phyloP scores from a whole-genome alignment of 2,888 invertebrate species.

The Petrophora chlorosata region DNA sequence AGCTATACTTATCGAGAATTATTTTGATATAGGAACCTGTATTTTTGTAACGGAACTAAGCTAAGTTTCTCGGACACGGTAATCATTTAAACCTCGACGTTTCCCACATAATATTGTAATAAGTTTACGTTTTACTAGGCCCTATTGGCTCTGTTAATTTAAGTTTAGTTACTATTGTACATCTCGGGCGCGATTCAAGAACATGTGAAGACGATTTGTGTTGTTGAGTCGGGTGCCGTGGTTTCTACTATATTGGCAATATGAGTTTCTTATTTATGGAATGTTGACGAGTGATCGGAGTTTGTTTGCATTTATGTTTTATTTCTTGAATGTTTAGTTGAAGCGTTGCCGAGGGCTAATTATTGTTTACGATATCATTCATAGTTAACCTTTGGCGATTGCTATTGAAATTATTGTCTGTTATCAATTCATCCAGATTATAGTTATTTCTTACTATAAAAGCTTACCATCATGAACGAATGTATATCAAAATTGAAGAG shows the following conservation, averaged over 20 bases:
- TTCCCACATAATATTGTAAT: conserved; percentile 40
- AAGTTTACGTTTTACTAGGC: conserved; percentile 52
- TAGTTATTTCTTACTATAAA: conserved; percentile 1
- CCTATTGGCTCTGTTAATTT: conserved; percentile 64
- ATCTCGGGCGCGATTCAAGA: conserved; percentile 1
- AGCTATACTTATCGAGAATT: conserved; percentile 77
- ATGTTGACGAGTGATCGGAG: conserved; percentile 53
- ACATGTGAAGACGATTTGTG: conserved; percentile 2
- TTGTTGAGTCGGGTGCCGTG: conserved; percentile 1
- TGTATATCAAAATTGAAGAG: no score
- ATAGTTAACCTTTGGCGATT: background rate
- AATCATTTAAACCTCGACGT: conserved; percentile 51
- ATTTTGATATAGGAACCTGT: conserved; percentile 50
- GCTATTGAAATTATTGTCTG: background rate
- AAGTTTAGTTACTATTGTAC: conserved; percentile 48
- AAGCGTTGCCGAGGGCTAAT: background rate
- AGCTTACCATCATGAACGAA: background rate
- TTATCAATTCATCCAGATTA: background rate
- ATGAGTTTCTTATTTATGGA: conserved; percentile 52
- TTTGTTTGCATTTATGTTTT: conserved; percentile 71
- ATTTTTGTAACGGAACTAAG: conserved; percentile 77
- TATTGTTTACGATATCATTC: no score
- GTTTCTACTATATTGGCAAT: conserved; percentile 5
- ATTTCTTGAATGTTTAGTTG: conserved; percentile 20
- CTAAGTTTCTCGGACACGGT: conserved; percentile 55